Base-by-base conservation (phyloP, 1,140 invertebrate genomes). In the Ceratina australensis region DNA sequence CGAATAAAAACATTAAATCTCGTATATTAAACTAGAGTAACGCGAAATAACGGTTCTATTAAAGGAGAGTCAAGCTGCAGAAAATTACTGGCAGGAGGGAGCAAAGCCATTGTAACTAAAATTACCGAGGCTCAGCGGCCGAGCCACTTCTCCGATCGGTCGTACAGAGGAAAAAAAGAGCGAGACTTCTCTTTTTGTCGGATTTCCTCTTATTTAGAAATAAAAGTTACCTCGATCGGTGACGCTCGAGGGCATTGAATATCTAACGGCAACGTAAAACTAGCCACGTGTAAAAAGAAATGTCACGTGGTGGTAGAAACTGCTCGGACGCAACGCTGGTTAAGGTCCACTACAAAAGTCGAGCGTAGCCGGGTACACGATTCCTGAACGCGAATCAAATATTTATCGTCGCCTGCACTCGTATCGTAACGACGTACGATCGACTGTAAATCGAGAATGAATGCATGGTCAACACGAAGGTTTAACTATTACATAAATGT, bases 1-100 rank as follows among this genome's bases (percentile, higher is more conserved):
- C 26, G 13, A 71, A 63, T 71, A 77, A 77, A 77, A 77, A 77
- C 57, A 42, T 52, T 61, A 71, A 77, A 71, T 77, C 67, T 3
- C 26, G 47, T 12, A 52, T 22, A 69, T 42, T 42, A 76, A 60
- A 57, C 47, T 60, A 16, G n/a, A 69, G 26, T 60, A 52, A 69
- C 66, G 42, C 8, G 52, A 75, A 75, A 28, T 52, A 76, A 33
- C 65, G 47, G 56, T n/a, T 50, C 56, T 76, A 52, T 68, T 61
- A 71, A 61, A 52, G 47, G 47, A 68, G 56, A 60, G 42, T 76
- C 73, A 49, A 50, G 8, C 64, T 47, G 64, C 42, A 20, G 64
- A 13, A 68, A 67, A 75, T 68, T 68, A 54, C 54, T 3, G 15
- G 7, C 13, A 15, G 24, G n/a, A 22, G 24, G 16, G 56, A 18